phyloP scores from a whole-genome alignment of 1,140 invertebrate species.

The Scaptomyza montana region DNA sequence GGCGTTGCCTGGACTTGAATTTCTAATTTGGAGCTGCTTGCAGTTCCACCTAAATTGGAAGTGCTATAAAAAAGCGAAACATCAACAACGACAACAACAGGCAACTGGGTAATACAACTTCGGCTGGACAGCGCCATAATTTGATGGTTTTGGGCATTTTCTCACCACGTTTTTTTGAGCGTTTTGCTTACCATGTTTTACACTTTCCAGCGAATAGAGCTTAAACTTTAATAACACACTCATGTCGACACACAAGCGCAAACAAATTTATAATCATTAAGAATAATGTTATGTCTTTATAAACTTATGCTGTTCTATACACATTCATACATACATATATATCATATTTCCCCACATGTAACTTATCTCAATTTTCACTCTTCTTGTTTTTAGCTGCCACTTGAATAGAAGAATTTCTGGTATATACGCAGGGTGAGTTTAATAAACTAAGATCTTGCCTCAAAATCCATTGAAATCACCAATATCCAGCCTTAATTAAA shows the following conservation, averaged over 20 bases:
- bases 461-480: no score
- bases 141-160: slow-evolving; percentile 64
- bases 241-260: slow-evolving; percentile 18
- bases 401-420: not conserved
- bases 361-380: not conserved
- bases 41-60: slow-evolving; percentile 49
- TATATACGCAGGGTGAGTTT: not conserved
- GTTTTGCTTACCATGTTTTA: slow-evolving; percentile 41
- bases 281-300: slow-evolving; percentile 61
- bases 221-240: slow-evolving; percentile 42
- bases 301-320: slow-evolving; percentile 13
- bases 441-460: no score
- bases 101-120: slow-evolving; percentile 9
- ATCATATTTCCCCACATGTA: not conserved
- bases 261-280: slow-evolving; percentile 62
- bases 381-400: not conserved
- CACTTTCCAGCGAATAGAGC: slow-evolving; percentile 68
- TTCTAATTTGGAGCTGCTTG: slow-evolving; percentile 55
- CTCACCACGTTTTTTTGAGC: slow-evolving; percentile 63
- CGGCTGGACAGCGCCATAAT: slow-evolving; percentile 48
- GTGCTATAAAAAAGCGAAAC: slow-evolving; percentile 50
- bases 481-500: no score
- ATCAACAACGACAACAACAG: slow-evolving; percentile 36
- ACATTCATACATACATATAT: not conserved
- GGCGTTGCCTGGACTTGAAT: slow-evolving; percentile 45